phyloP scores from a whole-genome alignment of 2,113 vertebrate genomes.

The Prochilodus magdalenae region DNA sequence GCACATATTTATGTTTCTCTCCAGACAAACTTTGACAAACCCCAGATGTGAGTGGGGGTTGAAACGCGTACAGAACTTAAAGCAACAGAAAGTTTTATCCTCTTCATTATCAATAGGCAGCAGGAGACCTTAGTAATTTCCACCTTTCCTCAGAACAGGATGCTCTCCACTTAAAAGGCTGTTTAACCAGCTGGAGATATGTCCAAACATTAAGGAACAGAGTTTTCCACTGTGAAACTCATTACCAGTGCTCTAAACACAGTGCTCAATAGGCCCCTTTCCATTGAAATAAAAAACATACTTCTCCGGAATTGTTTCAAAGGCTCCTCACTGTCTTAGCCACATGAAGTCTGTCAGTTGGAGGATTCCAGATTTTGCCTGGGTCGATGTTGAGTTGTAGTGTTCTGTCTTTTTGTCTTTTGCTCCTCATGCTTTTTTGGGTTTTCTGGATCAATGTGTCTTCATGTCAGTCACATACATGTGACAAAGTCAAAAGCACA shows the following conservation, averaged over 20 bases:
- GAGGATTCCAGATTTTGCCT: neutral
- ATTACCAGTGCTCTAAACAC: neutral
- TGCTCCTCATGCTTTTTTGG: too few species aligned
- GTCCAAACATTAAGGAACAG: too few species aligned
- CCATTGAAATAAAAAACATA: neutral
- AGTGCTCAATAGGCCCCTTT: neutral
- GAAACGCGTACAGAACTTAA: neutral
- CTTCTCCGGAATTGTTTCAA: neutral
- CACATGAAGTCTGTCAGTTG: neutral
- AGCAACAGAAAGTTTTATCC: neutral
- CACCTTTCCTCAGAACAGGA: neutral
- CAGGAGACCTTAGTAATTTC: neutral
- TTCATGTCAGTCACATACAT: too few species aligned
- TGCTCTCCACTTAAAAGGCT: too few species aligned
- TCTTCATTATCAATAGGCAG: neutral
- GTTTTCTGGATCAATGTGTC: too few species aligned
- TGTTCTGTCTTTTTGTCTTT: neutral
- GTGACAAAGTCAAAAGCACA: neutral
- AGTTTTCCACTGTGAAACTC: neutral
- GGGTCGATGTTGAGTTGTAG: neutral
- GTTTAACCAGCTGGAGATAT: too few species aligned
- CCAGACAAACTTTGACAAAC: neutral
- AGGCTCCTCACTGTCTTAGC: neutral
- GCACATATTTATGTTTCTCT: neutral
- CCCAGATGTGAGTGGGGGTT: neutral